Percentiles rank a stretch among this genome's conserved stretches.
Evolutionary conservation across 2,113 vertebrate species (phyloP).

Genomic region (Campylomormyrus numenius): DNA sequence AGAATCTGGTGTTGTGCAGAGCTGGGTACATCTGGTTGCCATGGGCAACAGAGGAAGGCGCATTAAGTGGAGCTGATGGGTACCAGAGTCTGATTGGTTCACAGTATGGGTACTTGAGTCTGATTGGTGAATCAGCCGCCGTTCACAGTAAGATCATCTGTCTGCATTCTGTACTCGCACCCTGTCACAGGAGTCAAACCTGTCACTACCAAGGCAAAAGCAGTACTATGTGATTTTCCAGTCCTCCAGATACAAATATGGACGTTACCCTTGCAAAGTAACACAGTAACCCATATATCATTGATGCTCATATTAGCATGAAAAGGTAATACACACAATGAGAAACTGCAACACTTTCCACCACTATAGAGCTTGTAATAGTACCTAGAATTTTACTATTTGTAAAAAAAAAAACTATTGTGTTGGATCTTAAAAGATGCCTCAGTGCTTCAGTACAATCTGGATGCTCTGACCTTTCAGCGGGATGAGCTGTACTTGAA

Average conservation of each 20-base stretch:
- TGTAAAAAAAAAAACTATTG: background rate
- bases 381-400: background rate
- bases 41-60: slow-evolving; percentile 45
- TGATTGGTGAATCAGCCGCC: background rate
- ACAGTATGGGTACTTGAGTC: background rate
- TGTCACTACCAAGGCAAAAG: background rate
- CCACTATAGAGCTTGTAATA: background rate
- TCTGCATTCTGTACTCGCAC: background rate
- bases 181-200: background rate
- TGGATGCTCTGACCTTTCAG: slow-evolving; percentile 4
- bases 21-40: slow-evolving; percentile 48
- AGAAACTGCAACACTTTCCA: background rate
- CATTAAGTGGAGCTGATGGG: background rate
- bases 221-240: background rate
- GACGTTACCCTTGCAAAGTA: background rate
- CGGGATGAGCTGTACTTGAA: background rate
- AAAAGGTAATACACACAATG: background rate
- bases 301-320: background rate
- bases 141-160: slow-evolving; percentile 32
- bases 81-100: slow-evolving; percentile 4
- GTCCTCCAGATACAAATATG: background rate
- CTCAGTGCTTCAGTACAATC: background rate
- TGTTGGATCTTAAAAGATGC: background rate
- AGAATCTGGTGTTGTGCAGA: slow-evolving; percentile 19
- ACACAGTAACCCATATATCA: background rate